phyloP scores from a whole-genome alignment of 2,888 invertebrate species.

The Arctia plantaginis region DNA sequence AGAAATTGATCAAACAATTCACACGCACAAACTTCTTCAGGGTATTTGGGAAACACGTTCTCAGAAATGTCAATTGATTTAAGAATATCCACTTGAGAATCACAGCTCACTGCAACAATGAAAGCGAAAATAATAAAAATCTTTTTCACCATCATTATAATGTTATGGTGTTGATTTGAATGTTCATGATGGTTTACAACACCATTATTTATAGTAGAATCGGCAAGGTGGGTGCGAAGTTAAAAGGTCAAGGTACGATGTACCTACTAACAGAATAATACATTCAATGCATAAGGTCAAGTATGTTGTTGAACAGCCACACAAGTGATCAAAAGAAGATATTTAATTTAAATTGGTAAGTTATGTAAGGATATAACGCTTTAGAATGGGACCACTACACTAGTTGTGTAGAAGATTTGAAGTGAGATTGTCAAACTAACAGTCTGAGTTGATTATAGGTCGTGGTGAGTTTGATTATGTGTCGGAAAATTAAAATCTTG shows the following conservation, averaged over 20 bases:
- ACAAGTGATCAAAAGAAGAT: neutral
- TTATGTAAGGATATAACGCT: neutral
- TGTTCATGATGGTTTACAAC: neutral
- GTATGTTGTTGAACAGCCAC: neutral
- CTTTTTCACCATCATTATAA: conserved; percentile 1
- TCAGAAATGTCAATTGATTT: neutral
- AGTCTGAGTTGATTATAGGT: too few species aligned
- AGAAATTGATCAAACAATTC: conserved; percentile 12
- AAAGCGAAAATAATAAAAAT: neutral
- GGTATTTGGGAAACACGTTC: neutral
- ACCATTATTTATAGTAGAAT: conserved; percentile 11
- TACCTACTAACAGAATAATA: neutral
- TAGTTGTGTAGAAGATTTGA: neutral
- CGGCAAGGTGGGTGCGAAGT: neutral
- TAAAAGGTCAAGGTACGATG: conserved; percentile 2
- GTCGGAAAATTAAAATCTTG: neutral
- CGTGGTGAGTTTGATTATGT: neutral
- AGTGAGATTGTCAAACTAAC: neutral
- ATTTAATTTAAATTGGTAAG: neutral
- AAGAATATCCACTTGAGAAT: neutral
- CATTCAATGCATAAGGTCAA: neutral
- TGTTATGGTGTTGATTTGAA: neutral
- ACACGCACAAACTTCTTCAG: conserved; percentile 9
- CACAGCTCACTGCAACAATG: neutral
- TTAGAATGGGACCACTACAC: neutral